Evolutionary conservation across 2,113 vertebrate species (phyloP).

Genomic region (Epinephelus fuscoguttatus): DNA sequence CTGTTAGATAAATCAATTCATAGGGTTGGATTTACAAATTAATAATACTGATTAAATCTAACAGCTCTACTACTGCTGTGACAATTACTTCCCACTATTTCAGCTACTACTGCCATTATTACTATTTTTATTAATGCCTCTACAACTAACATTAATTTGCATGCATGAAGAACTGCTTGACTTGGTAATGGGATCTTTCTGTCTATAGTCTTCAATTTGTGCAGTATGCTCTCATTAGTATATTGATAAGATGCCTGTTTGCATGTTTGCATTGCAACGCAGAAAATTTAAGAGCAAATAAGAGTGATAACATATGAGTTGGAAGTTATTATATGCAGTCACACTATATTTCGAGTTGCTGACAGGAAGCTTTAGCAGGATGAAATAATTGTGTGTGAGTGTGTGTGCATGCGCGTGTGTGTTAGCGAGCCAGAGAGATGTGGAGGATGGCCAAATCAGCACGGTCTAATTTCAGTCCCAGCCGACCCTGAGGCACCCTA

Average conservation of each 20-base stretch:
- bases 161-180: neutral
- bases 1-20: neutral
- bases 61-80: neutral
- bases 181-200: slow-evolving; percentile 6
- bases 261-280: slow-evolving; percentile 4
- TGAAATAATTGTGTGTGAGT: slow-evolving; percentile 32
- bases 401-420: slow-evolving; percentile 25
- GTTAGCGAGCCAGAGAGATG: neutral
- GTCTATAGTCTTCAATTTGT: slow-evolving; percentile 11
- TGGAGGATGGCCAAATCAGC: slow-evolving; percentile 52
- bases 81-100: neutral
- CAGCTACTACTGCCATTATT: neutral
- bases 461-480: slow-evolving; percentile 54
- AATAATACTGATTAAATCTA: neutral
- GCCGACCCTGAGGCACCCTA: slow-evolving; percentile 30
- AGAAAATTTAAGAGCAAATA: slow-evolving; percentile 14
- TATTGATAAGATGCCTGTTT: slow-evolving; percentile 29
- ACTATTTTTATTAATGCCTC: slow-evolving; percentile 1
- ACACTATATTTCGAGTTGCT: slow-evolving; percentile 50
- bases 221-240: slow-evolving; percentile 29
- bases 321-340: slow-evolving; percentile 35
- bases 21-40: neutral
- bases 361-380: slow-evolving; percentile 56
- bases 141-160: neutral
- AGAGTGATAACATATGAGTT: slow-evolving; percentile 44